phyloP scores from a whole-genome alignment of 2,797 vertebrate genomes.

The Spheniscus humboldti region DNA sequence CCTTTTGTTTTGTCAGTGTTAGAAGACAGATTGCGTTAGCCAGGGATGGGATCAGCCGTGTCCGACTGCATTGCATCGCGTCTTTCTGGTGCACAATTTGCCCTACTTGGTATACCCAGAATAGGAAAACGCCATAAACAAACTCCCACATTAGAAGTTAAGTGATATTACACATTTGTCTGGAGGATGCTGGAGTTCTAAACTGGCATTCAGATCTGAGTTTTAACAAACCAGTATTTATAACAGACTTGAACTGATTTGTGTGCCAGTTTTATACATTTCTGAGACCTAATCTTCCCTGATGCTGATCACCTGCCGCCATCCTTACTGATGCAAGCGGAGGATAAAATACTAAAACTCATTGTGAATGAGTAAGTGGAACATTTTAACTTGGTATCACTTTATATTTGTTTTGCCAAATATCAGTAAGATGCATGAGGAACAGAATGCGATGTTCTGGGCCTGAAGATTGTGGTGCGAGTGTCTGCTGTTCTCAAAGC shows the following conservation, averaged over 20 bases:
- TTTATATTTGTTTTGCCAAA: neutral
- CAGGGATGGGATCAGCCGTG: neutral
- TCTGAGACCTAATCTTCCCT: neutral
- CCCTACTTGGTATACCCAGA: neutral
- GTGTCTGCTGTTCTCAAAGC: neutral
- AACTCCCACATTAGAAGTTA: too few relatives aligned
- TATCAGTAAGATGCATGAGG: neutral
- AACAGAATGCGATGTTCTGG: accelerated
- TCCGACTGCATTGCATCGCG: accelerated
- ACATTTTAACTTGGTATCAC: neutral
- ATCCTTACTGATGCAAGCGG: neutral
- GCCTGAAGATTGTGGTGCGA: accelerated
- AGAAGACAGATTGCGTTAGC: neutral
- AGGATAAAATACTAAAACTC: neutral
- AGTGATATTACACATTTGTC: too few relatives aligned
- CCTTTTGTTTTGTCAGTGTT: neutral
- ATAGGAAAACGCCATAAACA: neutral
- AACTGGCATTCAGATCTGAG: neutral
- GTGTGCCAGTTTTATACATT: neutral
- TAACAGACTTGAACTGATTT: neutral
- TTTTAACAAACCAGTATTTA: neutral
- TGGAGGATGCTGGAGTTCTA: neutral
- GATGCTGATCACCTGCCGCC: neutral
- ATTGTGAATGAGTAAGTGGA: neutral
- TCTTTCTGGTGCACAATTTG: neutral